Evolutionary conservation across 2,888 invertebrate species (phyloP).

Genomic region (Crocallis elinguaria): DNA sequence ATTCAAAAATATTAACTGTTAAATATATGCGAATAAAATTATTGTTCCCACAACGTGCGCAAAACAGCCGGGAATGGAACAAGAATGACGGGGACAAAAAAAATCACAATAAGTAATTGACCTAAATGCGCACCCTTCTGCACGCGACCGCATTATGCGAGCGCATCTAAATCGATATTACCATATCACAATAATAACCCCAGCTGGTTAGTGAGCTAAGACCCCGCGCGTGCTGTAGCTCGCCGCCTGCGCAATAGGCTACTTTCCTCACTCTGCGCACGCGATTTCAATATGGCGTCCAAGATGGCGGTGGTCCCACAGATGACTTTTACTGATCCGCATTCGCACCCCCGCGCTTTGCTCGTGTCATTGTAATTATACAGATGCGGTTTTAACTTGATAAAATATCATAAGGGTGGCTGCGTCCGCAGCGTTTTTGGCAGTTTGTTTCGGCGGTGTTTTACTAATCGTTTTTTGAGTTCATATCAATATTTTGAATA

Average conservation of each 20-base stretch:
- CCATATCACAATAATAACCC: constrained; percentile 24
- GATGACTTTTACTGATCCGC: constrained; percentile 25
- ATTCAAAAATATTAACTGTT: too few relatives aligned
- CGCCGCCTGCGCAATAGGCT: constrained; percentile 19
- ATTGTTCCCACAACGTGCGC: neutral
- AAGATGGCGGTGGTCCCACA: constrained; percentile 12
- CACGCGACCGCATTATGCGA: constrained; percentile 34
- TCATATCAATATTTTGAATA: too few relatives aligned
- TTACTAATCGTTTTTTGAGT: too few relatives aligned
- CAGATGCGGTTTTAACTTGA: constrained; percentile 19
- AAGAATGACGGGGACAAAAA: constrained; percentile 16
- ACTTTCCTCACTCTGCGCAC: constrained; percentile 11
- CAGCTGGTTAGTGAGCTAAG: constrained; percentile 15
- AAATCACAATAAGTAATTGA: constrained; percentile 37
- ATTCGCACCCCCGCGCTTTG: constrained; percentile 28
- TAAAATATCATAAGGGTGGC: constrained; percentile 21
- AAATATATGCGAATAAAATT: too few relatives aligned
- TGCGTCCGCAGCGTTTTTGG: constrained; percentile 12
- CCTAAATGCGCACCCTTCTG: constrained; percentile 36
- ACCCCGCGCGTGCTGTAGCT: constrained; percentile 2
- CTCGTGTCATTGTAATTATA: constrained; percentile 29
- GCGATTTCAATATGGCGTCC: constrained; percentile 15
- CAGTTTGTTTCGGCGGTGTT: neutral
- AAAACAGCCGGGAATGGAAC: constrained; percentile 5
- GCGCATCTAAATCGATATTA: constrained; percentile 33